Evolutionary conservation across 1,140 invertebrate genomes (phyloP).

Genomic region (Lordiphosa mommai): DNA sequence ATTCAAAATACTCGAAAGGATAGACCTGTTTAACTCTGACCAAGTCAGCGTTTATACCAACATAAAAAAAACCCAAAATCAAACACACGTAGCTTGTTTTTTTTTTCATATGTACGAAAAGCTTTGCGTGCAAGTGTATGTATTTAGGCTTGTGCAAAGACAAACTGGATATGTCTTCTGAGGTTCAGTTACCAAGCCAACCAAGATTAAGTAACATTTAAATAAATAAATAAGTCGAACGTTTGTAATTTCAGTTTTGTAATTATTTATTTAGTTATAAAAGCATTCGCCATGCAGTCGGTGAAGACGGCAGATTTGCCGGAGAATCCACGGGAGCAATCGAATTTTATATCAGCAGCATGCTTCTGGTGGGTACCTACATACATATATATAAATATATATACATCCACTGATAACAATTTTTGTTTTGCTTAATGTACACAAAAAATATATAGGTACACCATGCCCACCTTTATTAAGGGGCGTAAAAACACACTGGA

Average conservation of each 20-base stretch:
- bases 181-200: slow-evolving; percentile 31
- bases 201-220: slow-evolving; percentile 16
- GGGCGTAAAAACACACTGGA: slow-evolving; percentile 81
- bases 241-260: slow-evolving; percentile 21
- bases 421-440: not conserved
- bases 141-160: no score
- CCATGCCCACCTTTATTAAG: slow-evolving; percentile 81
- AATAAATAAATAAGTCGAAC: slow-evolving; percentile 30
- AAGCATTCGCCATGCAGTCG: slow-evolving; percentile 57
- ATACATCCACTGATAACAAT: not conserved
- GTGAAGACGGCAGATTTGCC: slow-evolving; percentile 75
- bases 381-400: not conserved
- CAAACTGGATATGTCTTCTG: no score
- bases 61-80: no score
- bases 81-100: no score
- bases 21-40: no score
- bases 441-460: slow-evolving; percentile 71
- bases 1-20: no score
- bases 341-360: slow-evolving; percentile 66
- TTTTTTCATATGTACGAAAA: not conserved
- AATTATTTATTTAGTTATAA: slow-evolving; percentile 22
- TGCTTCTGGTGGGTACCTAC: slow-evolving; percentile 65
- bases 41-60: no score
- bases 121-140: not conserved
- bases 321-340: slow-evolving; percentile 70